Evolutionary conservation across 2,113 vertebrate species (phyloP).

Genomic region (Oryzias celebensis): DNA sequence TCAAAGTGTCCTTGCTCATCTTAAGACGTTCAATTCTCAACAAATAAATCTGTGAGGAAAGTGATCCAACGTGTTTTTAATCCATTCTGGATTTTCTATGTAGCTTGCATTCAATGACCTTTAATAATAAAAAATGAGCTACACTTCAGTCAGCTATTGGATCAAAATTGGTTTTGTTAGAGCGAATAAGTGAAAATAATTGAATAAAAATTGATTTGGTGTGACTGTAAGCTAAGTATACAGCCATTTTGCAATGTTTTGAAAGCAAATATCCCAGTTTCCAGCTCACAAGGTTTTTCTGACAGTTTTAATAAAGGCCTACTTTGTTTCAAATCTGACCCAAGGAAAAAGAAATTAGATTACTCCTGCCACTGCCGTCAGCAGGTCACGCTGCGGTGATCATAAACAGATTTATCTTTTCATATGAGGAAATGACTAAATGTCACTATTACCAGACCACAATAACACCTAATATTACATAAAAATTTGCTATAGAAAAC

Average conservation of each 20-base stretch:
- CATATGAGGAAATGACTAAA: not conserved
- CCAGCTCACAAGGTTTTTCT: not conserved
- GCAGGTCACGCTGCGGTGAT: not conserved
- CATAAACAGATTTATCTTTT: not conserved
- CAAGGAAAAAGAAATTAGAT: not conserved
- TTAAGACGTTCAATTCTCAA: too few relatives aligned
- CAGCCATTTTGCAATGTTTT: not conserved
- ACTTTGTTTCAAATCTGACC: conserved; percentile 1
- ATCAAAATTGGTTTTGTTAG: too few relatives aligned
- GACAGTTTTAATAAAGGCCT: conserved; percentile 2
- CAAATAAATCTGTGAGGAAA: too few relatives aligned
- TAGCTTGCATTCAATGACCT: too few relatives aligned
- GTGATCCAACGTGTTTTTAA: too few relatives aligned
- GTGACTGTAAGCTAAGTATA: too few relatives aligned
- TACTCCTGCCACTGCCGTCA: not conserved
- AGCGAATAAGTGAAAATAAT: too few relatives aligned
- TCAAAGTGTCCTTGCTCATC: too few relatives aligned
- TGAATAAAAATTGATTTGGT: too few relatives aligned
- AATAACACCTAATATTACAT: not conserved
- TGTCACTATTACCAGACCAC: not conserved
- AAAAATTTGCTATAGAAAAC: not conserved
- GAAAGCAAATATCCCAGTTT: not conserved
- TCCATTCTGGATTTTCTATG: too few relatives aligned
- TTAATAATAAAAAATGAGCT: too few relatives aligned
- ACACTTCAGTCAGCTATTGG: too few relatives aligned